Percentiles rank a stretch among this genome's conserved stretches.
Conservation (phyloP, 2,888 invertebrate species). For the Lochmaea capreae region DNA sequence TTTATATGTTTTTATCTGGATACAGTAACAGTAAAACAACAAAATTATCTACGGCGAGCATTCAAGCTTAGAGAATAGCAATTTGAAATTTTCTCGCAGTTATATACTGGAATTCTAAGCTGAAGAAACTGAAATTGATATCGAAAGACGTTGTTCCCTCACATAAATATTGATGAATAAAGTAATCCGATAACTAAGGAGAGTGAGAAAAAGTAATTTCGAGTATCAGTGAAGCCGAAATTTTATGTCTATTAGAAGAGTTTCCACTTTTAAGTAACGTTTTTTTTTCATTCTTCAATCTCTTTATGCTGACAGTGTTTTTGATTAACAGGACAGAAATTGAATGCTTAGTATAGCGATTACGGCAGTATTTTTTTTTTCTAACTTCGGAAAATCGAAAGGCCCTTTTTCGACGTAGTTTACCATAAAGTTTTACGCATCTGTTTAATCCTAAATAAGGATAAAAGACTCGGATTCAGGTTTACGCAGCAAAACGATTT, state of each 20-base stretch:
- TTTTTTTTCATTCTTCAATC: conserved; percentile 41
- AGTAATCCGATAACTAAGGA: conserved; percentile 47
- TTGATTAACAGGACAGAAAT: conserved; percentile 38
- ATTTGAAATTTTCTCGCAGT: conserved; percentile 23
- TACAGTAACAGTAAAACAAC: conserved; percentile 22
- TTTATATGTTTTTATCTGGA: conserved; percentile 19
- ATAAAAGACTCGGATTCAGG: neutral
- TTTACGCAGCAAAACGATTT: neutral
- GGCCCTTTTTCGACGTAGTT: conserved; percentile 13
- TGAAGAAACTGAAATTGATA: conserved; percentile 39
- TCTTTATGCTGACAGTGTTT: conserved; percentile 32
- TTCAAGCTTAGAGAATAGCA: conserved; percentile 9
- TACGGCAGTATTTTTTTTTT: conserved; percentile 18
- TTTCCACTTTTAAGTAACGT: conserved; percentile 50
- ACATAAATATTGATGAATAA: conserved; percentile 48
- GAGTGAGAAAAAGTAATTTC: conserved; percentile 49
- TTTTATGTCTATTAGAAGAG: conserved; percentile 46
- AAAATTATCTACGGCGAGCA: conserved; percentile 24
- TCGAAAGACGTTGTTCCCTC: conserved; percentile 39
- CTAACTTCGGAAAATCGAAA: conserved; percentile 15
- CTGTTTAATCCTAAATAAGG: conserved; percentile 7
- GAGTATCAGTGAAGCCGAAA: conserved; percentile 51
- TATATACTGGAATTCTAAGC: conserved; percentile 26
- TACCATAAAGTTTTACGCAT: conserved; percentile 18
- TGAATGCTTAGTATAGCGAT: conserved; percentile 27